A percentile compares a stretch with the other conserved stretches of the same genome.
phyloP scores from a whole-genome alignment of 1,140 invertebrate species.

The Drosophila sechellia region DNA sequence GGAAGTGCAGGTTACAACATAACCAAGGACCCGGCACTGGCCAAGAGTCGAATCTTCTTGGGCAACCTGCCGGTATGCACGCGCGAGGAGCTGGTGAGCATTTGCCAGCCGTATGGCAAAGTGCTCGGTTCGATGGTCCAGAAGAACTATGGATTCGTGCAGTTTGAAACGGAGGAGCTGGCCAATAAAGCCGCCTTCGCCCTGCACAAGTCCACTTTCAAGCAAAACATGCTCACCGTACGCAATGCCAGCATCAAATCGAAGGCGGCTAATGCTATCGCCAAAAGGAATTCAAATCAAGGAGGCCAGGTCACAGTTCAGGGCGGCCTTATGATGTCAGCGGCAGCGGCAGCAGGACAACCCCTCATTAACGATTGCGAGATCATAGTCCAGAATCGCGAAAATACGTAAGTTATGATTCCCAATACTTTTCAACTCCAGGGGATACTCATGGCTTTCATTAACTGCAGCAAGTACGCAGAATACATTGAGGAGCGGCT shows the following conservation, averaged over 20 bases:
- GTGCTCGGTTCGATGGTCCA: conserved; percentile 90
- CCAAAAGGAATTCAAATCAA: conserved; percentile 11
- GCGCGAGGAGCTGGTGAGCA: conserved; percentile 89
- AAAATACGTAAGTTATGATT: conserved; percentile 89
- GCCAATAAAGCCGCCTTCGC: conserved; percentile 90
- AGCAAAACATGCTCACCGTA: conserved; percentile 88
- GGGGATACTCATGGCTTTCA: background rate
- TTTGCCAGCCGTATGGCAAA: conserved; percentile 90
- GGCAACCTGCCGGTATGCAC: conserved; percentile 89
- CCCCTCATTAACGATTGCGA: conserved; percentile 91
- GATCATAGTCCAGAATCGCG: conserved; percentile 93
- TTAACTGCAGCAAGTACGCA: conserved; percentile 90
- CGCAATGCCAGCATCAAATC: conserved; percentile 85
- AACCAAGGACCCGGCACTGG: conserved; percentile 87
- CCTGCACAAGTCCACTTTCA: conserved; percentile 89
- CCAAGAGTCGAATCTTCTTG: conserved; percentile 90
- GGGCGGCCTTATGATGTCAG: conserved; percentile 58
- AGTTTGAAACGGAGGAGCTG: conserved; percentile 90
- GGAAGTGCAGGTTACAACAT: conserved; percentile 47
- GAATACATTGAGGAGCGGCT: conserved; percentile 94
- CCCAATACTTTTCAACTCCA: background rate
- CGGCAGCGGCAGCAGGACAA: conserved; percentile 84
- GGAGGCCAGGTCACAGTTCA: conserved; percentile 44
- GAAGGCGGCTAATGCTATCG: conserved; percentile 52
- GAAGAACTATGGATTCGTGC: conserved; percentile 93